phyloP scores from a whole-genome alignment of 2,888 invertebrate genomes.

The Torymus tubicola region DNA sequence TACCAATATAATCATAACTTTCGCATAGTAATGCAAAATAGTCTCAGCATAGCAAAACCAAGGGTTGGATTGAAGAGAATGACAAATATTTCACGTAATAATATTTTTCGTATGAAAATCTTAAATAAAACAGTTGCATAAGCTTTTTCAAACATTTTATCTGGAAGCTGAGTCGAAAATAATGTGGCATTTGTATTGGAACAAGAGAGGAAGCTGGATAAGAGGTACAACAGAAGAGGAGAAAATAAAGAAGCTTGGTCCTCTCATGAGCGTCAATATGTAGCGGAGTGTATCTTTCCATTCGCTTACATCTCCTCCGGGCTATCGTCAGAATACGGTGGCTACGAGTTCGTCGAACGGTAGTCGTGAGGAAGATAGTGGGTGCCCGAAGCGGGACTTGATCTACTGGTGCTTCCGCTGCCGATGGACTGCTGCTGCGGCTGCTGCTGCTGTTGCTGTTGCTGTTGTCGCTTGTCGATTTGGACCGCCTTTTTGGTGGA shows the following conservation, averaged over 20 bases:
- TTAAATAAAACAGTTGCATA: no score
- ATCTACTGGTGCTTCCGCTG: conserved; percentile 44
- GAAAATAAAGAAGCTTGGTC: no score
- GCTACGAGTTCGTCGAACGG: conserved; percentile 67
- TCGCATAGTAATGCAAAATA: conserved; percentile 40
- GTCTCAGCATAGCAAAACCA: neutral
- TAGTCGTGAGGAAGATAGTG: conserved; percentile 71
- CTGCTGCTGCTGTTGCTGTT: conserved; percentile 43
- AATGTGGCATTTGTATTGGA: no score
- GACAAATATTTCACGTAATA: no score
- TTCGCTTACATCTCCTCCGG: neutral
- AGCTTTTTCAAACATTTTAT: no score
- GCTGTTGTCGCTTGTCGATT: conserved; percentile 65
- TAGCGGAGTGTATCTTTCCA: no score
- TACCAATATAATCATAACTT: conserved; percentile 46
- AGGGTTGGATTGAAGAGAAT: no score
- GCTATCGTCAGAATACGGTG: neutral
- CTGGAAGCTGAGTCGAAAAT: no score
- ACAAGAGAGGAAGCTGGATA: no score
- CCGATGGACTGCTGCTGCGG: conserved; percentile 26
- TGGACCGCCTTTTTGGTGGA: conserved; percentile 64
- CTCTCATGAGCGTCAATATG: no score
- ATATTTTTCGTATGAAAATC: no score
- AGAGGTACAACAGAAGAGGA: no score
- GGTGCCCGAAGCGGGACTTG: conserved; percentile 63